A percentile compares a stretch with the other conserved stretches of the same genome.
Evolutionary conservation across 1,140 invertebrate genomes (phyloP).

Genomic region (Tetranychus urticae): DNA sequence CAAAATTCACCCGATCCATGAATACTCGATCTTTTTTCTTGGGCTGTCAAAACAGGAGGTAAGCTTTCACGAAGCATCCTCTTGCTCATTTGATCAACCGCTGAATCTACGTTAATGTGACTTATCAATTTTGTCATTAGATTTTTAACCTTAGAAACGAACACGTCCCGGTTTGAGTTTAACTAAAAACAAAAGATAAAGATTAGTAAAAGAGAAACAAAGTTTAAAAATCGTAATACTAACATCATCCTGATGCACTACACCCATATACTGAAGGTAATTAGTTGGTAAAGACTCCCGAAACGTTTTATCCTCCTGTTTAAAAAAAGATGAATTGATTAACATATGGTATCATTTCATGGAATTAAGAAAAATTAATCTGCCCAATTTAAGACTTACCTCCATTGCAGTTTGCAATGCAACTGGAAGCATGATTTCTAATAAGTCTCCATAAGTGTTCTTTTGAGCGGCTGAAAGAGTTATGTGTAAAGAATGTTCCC

Average conservation of each 20-base stretch:
- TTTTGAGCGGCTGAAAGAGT: slow-evolving; percentile 76
- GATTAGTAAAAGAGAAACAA: neutral
- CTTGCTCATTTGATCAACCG: slow-evolving; percentile 59
- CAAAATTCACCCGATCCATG: slow-evolving; percentile 37
- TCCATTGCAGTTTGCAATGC: slow-evolving; percentile 45
- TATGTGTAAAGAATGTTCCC: slow-evolving; percentile 67
- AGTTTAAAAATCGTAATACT: neutral
- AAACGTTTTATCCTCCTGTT: slow-evolving; percentile 35
- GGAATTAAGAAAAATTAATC: neutral
- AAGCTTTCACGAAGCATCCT: slow-evolving; percentile 60
- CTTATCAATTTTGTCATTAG: slow-evolving; percentile 36
- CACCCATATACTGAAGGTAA: slow-evolving; percentile 45
- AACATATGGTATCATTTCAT: neutral
- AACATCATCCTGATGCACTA: slow-evolving; percentile 28
- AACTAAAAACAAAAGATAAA: slow-evolving; percentile 13
- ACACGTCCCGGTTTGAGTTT: slow-evolving; percentile 23
- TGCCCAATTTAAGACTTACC: neutral
- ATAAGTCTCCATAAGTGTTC: slow-evolving; percentile 63
- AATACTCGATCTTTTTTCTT: slow-evolving; percentile 38
- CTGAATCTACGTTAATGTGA: slow-evolving; percentile 46
- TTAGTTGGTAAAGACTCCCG: slow-evolving; percentile 53
- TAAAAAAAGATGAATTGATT: neutral
- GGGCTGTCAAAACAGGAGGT: slow-evolving; percentile 42
- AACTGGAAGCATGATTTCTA: slow-evolving; percentile 48
- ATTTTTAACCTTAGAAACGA: slow-evolving; percentile 31